A percentile compares a stretch with the other conserved stretches of the same genome.
Conservation (phyloP, 1,140 invertebrate species). For the Ctenoplectra terminalis region DNA sequence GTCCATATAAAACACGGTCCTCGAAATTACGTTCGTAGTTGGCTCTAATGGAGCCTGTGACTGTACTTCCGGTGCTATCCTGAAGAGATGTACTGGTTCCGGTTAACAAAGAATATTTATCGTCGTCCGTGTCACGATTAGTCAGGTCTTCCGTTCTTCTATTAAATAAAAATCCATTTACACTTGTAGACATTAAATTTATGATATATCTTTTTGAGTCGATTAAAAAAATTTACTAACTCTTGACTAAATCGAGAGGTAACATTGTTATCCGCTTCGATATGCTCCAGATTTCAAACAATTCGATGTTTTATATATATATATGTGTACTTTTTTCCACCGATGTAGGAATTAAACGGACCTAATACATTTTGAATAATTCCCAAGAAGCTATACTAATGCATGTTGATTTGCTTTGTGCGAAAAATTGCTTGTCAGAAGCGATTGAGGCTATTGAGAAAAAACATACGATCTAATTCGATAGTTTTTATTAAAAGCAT, state of each 20-base stretch:
- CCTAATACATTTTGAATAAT: conserved; percentile 20
- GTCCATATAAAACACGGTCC: conserved; percentile 36
- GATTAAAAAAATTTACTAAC: conserved; percentile 27
- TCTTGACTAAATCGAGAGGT: conserved; percentile 16
- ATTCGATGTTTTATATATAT: not conserved
- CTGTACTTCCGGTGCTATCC: conserved; percentile 58
- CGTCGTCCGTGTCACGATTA: conserved; percentile 56
- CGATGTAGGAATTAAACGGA: not conserved
- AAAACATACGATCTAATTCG: not conserved
- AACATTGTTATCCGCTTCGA: conserved; percentile 31
- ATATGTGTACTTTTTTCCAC: too few relatives aligned
- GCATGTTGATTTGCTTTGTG: not conserved
- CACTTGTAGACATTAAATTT: not conserved
- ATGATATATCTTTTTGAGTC: not conserved
- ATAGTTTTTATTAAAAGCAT: not conserved
- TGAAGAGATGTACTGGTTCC: conserved; percentile 58
- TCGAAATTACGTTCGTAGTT: conserved; percentile 56
- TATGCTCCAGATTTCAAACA: conserved; percentile 58
- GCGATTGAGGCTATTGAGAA: not conserved
- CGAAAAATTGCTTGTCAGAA: not conserved
- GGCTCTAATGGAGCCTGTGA: conserved; percentile 40
- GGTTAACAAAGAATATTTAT: conserved; percentile 57
- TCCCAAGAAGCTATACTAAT: not conserved
- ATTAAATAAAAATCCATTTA: conserved; percentile 10
- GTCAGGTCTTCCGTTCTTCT: conserved; percentile 48